Evolutionary conservation across 2,113 vertebrate genomes (phyloP).

Genomic region (Chascanopsetta lugubris): DNA sequence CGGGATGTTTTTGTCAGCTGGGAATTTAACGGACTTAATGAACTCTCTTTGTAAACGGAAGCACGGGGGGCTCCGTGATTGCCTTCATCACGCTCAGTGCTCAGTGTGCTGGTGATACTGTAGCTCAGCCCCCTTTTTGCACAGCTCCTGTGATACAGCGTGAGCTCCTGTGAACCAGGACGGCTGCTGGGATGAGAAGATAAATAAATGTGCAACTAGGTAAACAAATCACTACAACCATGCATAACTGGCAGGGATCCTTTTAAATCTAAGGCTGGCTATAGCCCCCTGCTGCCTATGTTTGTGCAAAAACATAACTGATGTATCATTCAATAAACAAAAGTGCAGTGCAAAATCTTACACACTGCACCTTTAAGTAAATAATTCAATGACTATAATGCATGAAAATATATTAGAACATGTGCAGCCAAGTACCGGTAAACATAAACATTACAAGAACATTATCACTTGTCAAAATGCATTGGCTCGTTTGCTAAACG

Average conservation of each 20-base stretch:
- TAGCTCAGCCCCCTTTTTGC: slow-evolving; percentile 61
- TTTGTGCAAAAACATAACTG: slow-evolving; percentile 30
- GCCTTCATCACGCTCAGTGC: slow-evolving; percentile 45
- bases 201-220: slow-evolving; percentile 28
- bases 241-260: slow-evolving; percentile 16
- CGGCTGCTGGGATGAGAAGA: slow-evolving; percentile 40
- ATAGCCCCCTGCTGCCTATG: slow-evolving; percentile 21
- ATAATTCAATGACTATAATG: slow-evolving; percentile 39
- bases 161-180: slow-evolving; percentile 44
- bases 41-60: slow-evolving; percentile 67
- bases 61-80: slow-evolving; percentile 58
- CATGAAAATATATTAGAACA: background rate
- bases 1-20: slow-evolving; percentile 53
- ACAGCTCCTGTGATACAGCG: slow-evolving; percentile 50
- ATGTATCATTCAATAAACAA: slow-evolving; percentile 27
- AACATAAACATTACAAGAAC: background rate
- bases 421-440: background rate
- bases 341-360: slow-evolving; percentile 26
- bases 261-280: slow-evolving; percentile 12
- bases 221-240: slow-evolving; percentile 40
- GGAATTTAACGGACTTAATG: slow-evolving; percentile 66
- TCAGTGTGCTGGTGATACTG: slow-evolving; percentile 40
- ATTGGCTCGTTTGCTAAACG: background rate
- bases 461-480: background rate
- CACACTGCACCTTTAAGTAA: slow-evolving; percentile 27